A percentile compares a stretch with the other conserved stretches of the same genome.
Evolutionary conservation across 2,797 vertebrate species (phyloP).

Genomic region (Tangara arthus): DNA sequence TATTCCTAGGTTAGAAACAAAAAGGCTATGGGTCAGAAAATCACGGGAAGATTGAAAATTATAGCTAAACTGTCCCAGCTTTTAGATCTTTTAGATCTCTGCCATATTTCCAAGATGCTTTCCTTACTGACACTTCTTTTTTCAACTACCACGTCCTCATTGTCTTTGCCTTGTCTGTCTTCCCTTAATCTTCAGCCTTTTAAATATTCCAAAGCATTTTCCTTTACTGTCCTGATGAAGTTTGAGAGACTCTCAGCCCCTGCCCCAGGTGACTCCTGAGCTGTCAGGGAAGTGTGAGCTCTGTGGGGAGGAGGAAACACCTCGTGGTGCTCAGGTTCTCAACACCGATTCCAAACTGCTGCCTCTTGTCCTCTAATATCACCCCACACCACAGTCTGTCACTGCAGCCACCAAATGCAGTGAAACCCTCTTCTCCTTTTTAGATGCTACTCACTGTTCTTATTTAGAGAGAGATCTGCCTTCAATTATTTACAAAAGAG

Average conservation of each 20-base stretch:
- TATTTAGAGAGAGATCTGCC: neutral
- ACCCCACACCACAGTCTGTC: neutral
- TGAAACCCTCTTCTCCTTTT: neutral
- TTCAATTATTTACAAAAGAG: constrained; percentile 43
- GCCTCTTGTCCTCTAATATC: neutral
- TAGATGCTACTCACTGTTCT: neutral
- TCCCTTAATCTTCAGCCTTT: neutral
- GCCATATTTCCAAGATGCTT: neutral
- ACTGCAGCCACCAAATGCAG: neutral
- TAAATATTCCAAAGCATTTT: neutral
- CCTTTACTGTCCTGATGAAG: neutral
- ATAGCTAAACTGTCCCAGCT: neutral
- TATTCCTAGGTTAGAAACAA: neutral
- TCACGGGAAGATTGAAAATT: neutral
- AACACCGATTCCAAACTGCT: neutral
- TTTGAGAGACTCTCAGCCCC: neutral
- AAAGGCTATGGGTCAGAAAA: neutral
- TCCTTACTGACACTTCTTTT: neutral
- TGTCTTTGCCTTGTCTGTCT: neutral
- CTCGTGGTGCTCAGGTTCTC: neutral
- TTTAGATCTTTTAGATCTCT: neutral
- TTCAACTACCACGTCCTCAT: neutral
- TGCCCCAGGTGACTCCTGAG: neutral
- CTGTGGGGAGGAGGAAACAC: neutral
- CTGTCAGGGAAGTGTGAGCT: neutral